Percentiles rank a stretch among this genome's conserved stretches.
phyloP scores from a whole-genome alignment of 2,888 invertebrate genomes.

The Acholoe squamosa region DNA sequence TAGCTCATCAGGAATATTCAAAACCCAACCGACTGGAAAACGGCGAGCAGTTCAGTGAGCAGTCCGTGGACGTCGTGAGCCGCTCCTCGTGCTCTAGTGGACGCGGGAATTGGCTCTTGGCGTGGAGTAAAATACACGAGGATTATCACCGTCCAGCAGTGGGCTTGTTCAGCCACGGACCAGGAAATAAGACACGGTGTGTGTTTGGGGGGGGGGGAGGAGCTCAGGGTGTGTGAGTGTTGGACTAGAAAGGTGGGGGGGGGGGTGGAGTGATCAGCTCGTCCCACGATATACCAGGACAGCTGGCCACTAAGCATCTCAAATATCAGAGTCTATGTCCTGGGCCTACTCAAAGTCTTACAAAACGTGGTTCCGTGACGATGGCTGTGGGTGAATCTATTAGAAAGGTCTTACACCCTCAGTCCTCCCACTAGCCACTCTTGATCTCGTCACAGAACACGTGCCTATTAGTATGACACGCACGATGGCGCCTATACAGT shows the following conservation, averaged over 20 bases:
- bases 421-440: no score
- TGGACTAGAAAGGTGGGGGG: no score
- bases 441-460: no score
- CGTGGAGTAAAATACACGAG: neutral
- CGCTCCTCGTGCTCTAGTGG: neutral
- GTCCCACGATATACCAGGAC: no score
- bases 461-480: neutral
- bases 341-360: no score
- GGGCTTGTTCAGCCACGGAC: neutral
- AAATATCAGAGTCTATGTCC: no score
- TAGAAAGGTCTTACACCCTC: no score
- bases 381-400: no score
- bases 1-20: neutral
- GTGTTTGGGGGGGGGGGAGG: neutral
- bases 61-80: neutral
- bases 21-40: neutral
- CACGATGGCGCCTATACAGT: neutral
- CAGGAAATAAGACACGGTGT: conserved; percentile 5
- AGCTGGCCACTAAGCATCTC: no score
- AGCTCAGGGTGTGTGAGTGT: neutral
- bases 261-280: no score
- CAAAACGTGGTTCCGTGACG: no score
- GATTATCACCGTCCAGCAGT: conserved; percentile 3
- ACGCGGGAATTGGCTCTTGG: conserved; percentile 9
- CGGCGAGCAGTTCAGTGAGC: neutral